phyloP scores from a whole-genome alignment of 1,140 invertebrate species.

The Drosophila biarmipes region DNA sequence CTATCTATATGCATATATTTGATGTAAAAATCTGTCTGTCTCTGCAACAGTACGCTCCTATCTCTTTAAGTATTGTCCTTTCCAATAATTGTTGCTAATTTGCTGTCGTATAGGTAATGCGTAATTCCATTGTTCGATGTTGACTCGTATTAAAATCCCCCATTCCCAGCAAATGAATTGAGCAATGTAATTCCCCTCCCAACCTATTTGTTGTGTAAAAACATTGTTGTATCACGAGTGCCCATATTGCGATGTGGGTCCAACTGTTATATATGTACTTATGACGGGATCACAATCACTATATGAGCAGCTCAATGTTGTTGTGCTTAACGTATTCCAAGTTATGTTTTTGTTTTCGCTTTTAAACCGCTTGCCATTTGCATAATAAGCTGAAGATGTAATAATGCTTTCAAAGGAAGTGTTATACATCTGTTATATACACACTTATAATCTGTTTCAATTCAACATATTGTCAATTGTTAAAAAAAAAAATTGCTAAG shows the following conservation, averaged over 20 bases:
- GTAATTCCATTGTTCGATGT: constrained; percentile 70
- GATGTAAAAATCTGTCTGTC: constrained; percentile 43
- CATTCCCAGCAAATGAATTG: constrained; percentile 35
- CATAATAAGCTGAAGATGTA: constrained; percentile 21
- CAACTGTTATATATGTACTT: constrained; percentile 27
- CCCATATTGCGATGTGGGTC: constrained; percentile 7
- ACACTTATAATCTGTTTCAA: neutral
- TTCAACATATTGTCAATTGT: neutral
- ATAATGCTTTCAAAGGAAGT: neutral
- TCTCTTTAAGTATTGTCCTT: constrained; percentile 48
- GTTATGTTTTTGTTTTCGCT: constrained; percentile 58
- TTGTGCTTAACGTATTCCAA: constrained; percentile 80
- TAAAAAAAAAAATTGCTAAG: neutral
- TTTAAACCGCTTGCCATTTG: constrained; percentile 39
- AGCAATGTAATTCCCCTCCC: constrained; percentile 25
- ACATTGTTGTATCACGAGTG: constrained; percentile 38
- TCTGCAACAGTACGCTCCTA: constrained; percentile 63
- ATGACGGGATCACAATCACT: constrained; percentile 26
- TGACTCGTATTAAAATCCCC: constrained; percentile 56
- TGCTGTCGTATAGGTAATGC: constrained; percentile 72
- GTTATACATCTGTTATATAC: neutral
- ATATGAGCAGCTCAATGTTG: constrained; percentile 56
- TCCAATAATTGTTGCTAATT: constrained; percentile 72
- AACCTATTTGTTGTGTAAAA: constrained; percentile 51
- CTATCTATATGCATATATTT: constrained; percentile 38